phyloP scores from a whole-genome alignment of 2,888 invertebrate species.

The Apoda limacodes region DNA sequence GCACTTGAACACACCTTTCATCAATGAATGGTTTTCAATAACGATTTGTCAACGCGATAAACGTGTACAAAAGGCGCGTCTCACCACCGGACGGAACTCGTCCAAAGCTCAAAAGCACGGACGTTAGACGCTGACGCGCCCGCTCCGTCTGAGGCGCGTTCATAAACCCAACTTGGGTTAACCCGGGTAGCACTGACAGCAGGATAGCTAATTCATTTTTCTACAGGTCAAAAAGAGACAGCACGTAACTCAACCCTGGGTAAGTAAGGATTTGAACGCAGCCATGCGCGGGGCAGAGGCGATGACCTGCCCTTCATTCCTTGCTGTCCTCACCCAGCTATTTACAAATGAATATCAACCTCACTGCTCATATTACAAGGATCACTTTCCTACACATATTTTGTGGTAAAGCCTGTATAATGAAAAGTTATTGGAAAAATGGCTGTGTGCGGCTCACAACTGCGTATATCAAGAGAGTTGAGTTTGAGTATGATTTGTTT shows the following conservation, averaged over 20 bases:
- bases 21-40: neutral
- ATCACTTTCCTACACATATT: too few species aligned
- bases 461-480: conserved; percentile 45
- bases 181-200: too few species aligned
- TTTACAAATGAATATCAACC: too few species aligned
- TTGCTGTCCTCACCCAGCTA: conserved; percentile 20
- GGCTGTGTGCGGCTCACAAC: conserved; percentile 42
- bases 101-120: conserved; percentile 12
- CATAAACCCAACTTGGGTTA: too few species aligned
- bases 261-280: too few species aligned
- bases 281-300: conserved; percentile 33
- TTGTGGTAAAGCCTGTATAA: conserved; percentile 15
- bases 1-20: too few species aligned
- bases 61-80: conserved; percentile 10
- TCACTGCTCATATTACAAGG: too few species aligned
- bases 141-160: conserved; percentile 24
- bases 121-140: conserved; percentile 24
- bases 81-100: conserved; percentile 9
- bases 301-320: conserved; percentile 48
- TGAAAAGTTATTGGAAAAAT: conserved; percentile 41
- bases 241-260: too few species aligned
- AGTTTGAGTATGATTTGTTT: conserved; percentile 46
- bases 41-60: neutral
- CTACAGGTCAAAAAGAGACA: too few species aligned
- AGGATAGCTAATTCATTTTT: too few species aligned